phyloP scores from a whole-genome alignment of 2,888 invertebrate species.

The Conus canariensis region DNA sequence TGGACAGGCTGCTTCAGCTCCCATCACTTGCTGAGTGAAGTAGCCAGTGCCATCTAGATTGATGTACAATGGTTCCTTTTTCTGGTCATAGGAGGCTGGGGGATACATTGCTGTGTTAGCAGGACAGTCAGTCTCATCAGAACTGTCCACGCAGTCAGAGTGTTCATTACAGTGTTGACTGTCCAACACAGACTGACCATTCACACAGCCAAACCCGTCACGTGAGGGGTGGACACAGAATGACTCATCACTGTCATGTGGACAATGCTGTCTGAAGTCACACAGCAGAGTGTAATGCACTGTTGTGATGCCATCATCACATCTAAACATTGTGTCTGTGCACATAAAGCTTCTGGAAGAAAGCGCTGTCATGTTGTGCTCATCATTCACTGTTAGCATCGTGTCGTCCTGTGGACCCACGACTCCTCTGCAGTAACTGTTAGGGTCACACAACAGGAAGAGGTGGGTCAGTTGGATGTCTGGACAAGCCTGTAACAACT shows the following conservation, averaged over 20 bases:
- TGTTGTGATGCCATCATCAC: not conserved
- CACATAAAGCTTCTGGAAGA: not conserved
- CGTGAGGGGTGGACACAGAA: not conserved
- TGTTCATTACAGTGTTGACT: conserved; percentile 58
- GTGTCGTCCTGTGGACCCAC: no score
- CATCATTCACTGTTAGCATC: not conserved
- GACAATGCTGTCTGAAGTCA: conserved; percentile 14
- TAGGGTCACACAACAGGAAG: not conserved
- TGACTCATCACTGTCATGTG: not conserved
- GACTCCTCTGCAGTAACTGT: not conserved
- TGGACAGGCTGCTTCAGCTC: not conserved
- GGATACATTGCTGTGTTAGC: not conserved
- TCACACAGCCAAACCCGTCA: conserved; percentile 67
- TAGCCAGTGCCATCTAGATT: not conserved
- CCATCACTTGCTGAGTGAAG: not conserved
- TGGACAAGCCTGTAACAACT: not conserved
- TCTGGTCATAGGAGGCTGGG: no score
- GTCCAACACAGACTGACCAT: conserved; percentile 59
- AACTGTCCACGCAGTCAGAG: conserved; percentile 63
- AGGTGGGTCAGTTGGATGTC: not conserved
- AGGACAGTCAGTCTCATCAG: conserved; percentile 57
- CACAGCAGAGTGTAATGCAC: conserved; percentile 22
- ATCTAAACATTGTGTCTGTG: not conserved
- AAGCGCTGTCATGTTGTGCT: not conserved
- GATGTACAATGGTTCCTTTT: not conserved